These are phyloP conservation scores for Erynnis tages DNA, from an alignment of 2,888 invertebrate genomes.

Conservation along the genomic window DNA sequence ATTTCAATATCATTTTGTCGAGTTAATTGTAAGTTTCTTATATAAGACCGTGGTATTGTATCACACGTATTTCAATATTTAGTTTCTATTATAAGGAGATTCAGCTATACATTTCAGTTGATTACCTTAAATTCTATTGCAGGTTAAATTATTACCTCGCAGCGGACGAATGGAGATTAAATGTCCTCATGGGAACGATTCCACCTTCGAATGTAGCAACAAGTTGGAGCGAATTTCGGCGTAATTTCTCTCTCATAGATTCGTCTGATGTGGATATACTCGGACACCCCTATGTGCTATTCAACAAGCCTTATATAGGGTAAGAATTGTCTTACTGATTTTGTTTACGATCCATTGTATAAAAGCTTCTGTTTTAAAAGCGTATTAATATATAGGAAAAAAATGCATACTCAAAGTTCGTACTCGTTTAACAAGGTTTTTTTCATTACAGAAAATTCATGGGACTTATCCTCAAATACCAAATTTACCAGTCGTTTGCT, in stretches of 20 bases:
- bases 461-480: slow-evolving; percentile 80
- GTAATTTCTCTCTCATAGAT: slow-evolving; percentile 68
- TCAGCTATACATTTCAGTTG: too few relatives aligned
- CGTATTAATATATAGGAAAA: too few relatives aligned
- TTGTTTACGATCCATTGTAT: too few relatives aligned
- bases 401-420: too few relatives aligned
- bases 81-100: too few relatives aligned
- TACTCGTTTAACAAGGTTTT: neutral
- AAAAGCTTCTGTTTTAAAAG: too few relatives aligned
- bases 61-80: too few relatives aligned
- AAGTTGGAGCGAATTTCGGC: slow-evolving; percentile 78
- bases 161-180: slow-evolving; percentile 80
- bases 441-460: slow-evolving; percentile 72
- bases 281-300: slow-evolving; percentile 71
- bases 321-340: slow-evolving; percentile 43
- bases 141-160: slow-evolving; percentile 80
- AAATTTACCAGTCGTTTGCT: slow-evolving; percentile 76
- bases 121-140: slow-evolving; percentile 34
- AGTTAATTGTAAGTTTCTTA: too few relatives aligned
- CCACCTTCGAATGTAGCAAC: slow-evolving; percentile 53
- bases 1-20: too few relatives aligned
- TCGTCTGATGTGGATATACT: slow-evolving; percentile 73
- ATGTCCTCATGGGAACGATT: slow-evolving; percentile 62
- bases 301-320: slow-evolving; percentile 81
- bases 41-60: too few relatives aligned